Conservation (phyloP, 2,113 vertebrate genomes). For the Dolichallabes microphthalmus region DNA sequence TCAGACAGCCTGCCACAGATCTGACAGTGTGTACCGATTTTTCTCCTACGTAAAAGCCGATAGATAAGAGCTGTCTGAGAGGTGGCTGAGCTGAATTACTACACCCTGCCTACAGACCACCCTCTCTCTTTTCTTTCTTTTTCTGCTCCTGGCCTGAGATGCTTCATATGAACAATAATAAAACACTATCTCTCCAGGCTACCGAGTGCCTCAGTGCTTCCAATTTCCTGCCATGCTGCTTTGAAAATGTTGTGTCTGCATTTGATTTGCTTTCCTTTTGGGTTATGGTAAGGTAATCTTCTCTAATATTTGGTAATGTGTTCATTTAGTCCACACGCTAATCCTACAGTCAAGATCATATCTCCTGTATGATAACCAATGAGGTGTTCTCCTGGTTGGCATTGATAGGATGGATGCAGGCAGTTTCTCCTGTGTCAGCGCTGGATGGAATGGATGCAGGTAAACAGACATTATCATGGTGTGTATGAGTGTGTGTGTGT, state of each 20-base stretch:
- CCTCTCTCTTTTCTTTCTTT: background rate
- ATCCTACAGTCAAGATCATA: background rate
- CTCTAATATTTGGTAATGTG: conserved; percentile 34
- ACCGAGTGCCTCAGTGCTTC: background rate
- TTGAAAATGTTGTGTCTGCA: conserved; percentile 20
- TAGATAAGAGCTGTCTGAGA: conserved; percentile 54
- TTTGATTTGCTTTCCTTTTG: conserved; percentile 19
- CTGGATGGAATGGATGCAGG: conserved; percentile 41
- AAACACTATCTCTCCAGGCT: conserved; percentile 19
- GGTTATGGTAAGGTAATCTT: conserved; percentile 20
- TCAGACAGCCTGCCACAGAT: conserved; percentile 65
- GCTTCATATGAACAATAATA: conserved; percentile 18
- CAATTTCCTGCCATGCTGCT: conserved; percentile 21
- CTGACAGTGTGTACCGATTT: conserved; percentile 64
- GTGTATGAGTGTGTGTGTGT: conserved; percentile 24
- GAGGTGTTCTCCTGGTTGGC: conserved; percentile 10
- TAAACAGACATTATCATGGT: conserved; percentile 45
- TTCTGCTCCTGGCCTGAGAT: conserved; percentile 26
- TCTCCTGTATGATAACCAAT: conserved; percentile 6
- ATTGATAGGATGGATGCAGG: conserved; percentile 13
- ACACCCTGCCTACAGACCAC: conserved; percentile 21
- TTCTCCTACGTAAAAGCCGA: conserved; percentile 59
- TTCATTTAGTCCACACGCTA: conserved; percentile 14
- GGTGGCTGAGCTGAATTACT: conserved; percentile 60
- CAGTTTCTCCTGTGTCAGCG: conserved; percentile 13